Evolutionary conservation across 2,888 invertebrate genomes (phyloP).

Genomic region (Osmoderma eremita): DNA sequence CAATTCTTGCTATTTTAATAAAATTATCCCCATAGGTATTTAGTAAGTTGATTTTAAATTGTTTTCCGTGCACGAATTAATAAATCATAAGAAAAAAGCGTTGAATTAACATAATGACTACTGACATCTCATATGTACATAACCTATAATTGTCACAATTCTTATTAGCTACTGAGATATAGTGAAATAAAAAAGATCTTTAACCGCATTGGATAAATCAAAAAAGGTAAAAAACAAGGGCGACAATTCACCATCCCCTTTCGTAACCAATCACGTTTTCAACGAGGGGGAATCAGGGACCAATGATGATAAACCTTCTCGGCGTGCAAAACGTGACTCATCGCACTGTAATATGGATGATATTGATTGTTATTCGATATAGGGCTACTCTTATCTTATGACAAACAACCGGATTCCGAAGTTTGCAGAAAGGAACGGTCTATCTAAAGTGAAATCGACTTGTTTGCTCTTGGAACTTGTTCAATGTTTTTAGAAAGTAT

Average conservation of each 20-base stretch:
- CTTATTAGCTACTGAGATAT: neutral
- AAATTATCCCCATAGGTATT: no score
- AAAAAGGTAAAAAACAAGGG: constrained; percentile 60
- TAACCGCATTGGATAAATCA: constrained; percentile 54
- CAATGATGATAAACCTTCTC: constrained; percentile 35
- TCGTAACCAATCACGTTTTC: constrained; percentile 57
- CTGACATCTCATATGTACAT: no score
- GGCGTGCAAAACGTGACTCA: constrained; percentile 40
- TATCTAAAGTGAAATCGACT: no score
- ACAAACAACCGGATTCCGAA: no score
- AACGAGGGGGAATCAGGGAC: constrained; percentile 50
- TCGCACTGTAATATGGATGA: constrained; percentile 34
- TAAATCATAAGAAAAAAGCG: no score
- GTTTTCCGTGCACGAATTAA: no score
- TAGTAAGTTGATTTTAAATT: no score
- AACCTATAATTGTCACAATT: no score
- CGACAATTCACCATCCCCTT: constrained; percentile 56
- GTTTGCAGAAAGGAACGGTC: no score
- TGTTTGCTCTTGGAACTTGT: neutral
- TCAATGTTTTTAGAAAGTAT: neutral
- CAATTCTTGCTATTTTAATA: no score
- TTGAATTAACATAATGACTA: no score
- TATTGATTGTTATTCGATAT: constrained; percentile 36
- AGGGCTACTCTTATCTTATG: neutral
- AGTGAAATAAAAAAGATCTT: neutral